Evolutionary conservation across 2,888 invertebrate species (phyloP), one percentile per base, ranked within the genome.

Genomic region (Nymphalis polychloros): DNA sequence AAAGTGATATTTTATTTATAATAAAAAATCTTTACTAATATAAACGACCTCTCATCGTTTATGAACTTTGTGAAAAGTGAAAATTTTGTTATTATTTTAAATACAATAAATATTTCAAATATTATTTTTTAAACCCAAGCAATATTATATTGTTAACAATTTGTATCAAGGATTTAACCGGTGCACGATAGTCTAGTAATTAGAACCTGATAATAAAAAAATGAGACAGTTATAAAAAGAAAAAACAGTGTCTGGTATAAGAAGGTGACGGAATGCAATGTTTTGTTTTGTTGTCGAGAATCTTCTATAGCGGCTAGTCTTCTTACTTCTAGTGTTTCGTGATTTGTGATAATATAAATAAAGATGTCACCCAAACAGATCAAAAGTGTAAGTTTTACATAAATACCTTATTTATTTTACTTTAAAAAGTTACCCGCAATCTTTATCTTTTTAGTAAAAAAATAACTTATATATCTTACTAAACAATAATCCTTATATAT

Each of bases 301-400:
- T 55, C 10, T 55, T 55, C 53, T 8, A 55, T 55, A 31, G 27
- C 8, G 17, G 27, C 17, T 55, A 55, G 31, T 41, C 17, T 49
- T 41, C 13, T 41, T 41, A 41, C 41, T 41, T 61, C 13, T 31
- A 20, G 31, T 48, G 46, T 17, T 47, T 48, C 27, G n/a, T 19
- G 47, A 55, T 49, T 48, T 27, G n/a, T 19, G 47, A 55, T 49
- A 19, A 31, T 5, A 41, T 41, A 41, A 41, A 8, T 52, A 47
- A 55, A 48, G 16, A 66, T 60, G 66, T 53, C 61, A 35, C 35
- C 35, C 8, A 66, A 61, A 31, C 53, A 66, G 17, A 48, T 53
- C 31, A 66, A 53, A 19, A 46, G 46, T 17, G 66, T 66, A 47
- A 66, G 66, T 55, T 41, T 61, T 13, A 31, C 27, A 23, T 61